Conservation (phyloP, 2,113 vertebrate genomes). For the Melanerpes formicivorus region DNA sequence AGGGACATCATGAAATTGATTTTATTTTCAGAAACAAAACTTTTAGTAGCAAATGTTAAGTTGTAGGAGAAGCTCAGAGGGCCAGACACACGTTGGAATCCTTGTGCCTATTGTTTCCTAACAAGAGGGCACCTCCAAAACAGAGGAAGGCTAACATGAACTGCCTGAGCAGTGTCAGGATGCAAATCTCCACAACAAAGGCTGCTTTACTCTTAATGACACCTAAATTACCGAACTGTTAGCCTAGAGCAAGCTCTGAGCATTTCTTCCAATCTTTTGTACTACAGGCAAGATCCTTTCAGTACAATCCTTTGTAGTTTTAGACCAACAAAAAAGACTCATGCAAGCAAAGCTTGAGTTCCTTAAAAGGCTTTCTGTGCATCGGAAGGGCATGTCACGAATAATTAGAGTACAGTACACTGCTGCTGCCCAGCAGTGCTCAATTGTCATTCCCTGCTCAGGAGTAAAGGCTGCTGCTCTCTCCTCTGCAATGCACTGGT, state of each 20-base stretch:
- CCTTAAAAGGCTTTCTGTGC: conserved; percentile 2
- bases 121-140: not conserved
- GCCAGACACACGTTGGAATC: not conserved
- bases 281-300: not conserved
- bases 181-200: not conserved
- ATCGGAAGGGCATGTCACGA: not conserved
- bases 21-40: not conserved
- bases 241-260: not conserved
- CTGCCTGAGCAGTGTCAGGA: not conserved
- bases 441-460: not conserved
- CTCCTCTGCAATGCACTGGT: not conserved
- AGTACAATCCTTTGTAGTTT: not conserved
- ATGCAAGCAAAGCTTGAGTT: not conserved
- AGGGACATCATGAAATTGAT: not conserved
- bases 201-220: not conserved
- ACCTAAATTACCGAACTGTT: not conserved
- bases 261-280: not conserved
- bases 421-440: not conserved
- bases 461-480: not conserved
- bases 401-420: not conserved
- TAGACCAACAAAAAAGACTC: not conserved
- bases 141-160: not conserved
- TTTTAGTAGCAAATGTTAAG: not conserved
- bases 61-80: not conserved
- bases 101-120: not conserved